These are phyloP conservation scores for Galago senegalensis DNA, from an alignment of 2,797 vertebrate genomes.

Conservation along the genomic window DNA sequence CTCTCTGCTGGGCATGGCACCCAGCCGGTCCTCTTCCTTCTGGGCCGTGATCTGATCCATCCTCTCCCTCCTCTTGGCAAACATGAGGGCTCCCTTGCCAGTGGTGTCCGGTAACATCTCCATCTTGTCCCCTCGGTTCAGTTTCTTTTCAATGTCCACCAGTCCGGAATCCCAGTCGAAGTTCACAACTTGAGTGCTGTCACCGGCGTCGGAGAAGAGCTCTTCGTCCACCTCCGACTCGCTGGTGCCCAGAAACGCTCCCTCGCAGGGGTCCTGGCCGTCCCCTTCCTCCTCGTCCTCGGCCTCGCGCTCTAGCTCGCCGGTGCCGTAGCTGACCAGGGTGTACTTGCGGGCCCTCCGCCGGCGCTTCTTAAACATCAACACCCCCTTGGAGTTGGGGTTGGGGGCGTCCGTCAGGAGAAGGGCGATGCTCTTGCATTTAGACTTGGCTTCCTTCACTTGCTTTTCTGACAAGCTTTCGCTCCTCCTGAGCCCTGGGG, in stretches of 20 bases:
- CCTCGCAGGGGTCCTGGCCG: conserved; percentile 89
- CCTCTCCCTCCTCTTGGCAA: conserved; percentile 95
- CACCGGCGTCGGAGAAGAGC: conserved; percentile 91
- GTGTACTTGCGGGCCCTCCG: conserved; percentile 98
- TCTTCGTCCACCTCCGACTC: conserved; percentile 94
- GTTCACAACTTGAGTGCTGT: conserved; percentile 91
- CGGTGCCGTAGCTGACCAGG: conserved; percentile 99
- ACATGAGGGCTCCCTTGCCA: conserved; percentile 98
- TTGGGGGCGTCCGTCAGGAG: conserved; percentile 96
- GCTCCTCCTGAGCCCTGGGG: conserved; percentile 95
- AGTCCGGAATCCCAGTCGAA: conserved; percentile 96
- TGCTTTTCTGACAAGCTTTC: conserved; percentile 99
- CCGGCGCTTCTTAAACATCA: conserved; percentile 99
- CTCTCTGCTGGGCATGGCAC: conserved; percentile 90
- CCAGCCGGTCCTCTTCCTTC: conserved; percentile 93
- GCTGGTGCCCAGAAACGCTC: conserved; percentile 92
- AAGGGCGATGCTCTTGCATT: conserved; percentile 99
- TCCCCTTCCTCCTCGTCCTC: conserved; percentile 90
- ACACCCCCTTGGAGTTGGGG: conserved; percentile 97
- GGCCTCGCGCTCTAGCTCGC: conserved; percentile 93
- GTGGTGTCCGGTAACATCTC: conserved; percentile 95
- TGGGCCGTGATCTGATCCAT: conserved; percentile 98
- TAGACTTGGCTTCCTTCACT: conserved; percentile 98
- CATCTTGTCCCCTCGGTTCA: conserved; percentile 92
- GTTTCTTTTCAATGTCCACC: conserved; percentile 94